A percentile compares a stretch with the other conserved stretches of the same genome.
Evolutionary conservation across 2,113 vertebrate genomes (phyloP).

Genomic region (Anolis sagrei): DNA sequence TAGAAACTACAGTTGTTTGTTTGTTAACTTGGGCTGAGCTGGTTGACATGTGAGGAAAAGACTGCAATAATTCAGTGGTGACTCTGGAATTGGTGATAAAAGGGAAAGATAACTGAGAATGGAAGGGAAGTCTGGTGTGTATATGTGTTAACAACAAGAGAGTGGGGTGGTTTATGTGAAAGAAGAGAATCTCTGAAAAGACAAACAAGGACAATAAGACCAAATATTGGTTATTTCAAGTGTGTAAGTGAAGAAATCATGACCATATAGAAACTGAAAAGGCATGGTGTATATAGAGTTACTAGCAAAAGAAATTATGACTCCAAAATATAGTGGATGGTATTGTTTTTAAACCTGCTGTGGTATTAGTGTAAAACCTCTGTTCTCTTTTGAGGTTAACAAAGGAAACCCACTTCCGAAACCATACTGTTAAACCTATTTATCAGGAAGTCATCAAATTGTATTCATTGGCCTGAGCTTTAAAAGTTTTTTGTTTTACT

Average conservation of each 20-base stretch:
- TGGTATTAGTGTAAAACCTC: not conserved
- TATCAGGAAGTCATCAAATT: not conserved
- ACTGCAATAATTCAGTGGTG: not conserved
- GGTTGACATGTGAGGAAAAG: not conserved
- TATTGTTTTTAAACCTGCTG: not conserved
- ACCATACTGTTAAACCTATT: not conserved
- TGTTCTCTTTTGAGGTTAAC: conserved; percentile 14
- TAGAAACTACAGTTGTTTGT: not conserved
- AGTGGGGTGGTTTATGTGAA: not conserved
- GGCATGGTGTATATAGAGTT: not conserved
- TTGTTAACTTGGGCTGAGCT: not conserved
- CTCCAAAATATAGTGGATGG: not conserved
- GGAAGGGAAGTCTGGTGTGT: not conserved
- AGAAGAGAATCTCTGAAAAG: too few species aligned
- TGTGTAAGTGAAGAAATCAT: not conserved
- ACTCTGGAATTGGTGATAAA: not conserved
- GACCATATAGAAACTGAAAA: not conserved
- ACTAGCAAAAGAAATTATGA: not conserved
- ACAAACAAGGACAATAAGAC: too few species aligned
- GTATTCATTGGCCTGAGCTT: not conserved
- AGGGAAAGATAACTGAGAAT: not conserved
- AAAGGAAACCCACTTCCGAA: conserved; percentile 15
- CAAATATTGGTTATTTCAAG: not conserved
- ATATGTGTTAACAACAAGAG: not conserved
- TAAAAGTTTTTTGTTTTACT: too few species aligned